Evolutionary conservation across 2,797 vertebrate species (phyloP).

Genomic region (Ataeniobius toweri): DNA sequence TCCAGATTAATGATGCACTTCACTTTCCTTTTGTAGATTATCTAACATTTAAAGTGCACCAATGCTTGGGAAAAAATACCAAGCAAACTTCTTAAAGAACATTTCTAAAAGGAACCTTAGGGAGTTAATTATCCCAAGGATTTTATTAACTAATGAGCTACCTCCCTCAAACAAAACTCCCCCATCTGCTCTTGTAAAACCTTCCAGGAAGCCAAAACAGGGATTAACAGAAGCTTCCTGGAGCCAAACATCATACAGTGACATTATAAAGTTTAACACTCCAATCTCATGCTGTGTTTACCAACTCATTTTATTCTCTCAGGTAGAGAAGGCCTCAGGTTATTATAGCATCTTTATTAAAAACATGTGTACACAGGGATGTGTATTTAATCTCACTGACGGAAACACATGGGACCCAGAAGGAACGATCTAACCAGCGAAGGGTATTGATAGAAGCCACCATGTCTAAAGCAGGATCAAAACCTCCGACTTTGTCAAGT

Average conservation of each 20-base stretch:
- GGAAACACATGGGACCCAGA: background rate
- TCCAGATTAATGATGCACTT: too few species aligned
- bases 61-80: background rate
- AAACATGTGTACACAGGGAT: background rate
- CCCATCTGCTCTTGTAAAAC: slow-evolving; percentile 10
- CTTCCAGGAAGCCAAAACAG: slow-evolving; percentile 7
- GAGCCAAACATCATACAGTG: slow-evolving; percentile 5
- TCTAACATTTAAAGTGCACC: background rate
- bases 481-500: background rate
- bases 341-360: background rate
- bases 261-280: slow-evolving; percentile 2
- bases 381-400: background rate
- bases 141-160: slow-evolving; percentile 15
- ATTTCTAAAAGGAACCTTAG: slow-evolving; percentile 3
- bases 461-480: background rate
- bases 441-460: background rate
- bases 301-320: slow-evolving; percentile 5
- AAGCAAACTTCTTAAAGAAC: background rate
- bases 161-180: background rate
- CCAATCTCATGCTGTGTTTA: background rate
- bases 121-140: slow-evolving; percentile 1
- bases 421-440: background rate
- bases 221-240: background rate
- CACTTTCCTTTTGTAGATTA: background rate
- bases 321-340: background rate